Conservation (phyloP, 1,140 invertebrate genomes). For the Micrasema minimum region DNA sequence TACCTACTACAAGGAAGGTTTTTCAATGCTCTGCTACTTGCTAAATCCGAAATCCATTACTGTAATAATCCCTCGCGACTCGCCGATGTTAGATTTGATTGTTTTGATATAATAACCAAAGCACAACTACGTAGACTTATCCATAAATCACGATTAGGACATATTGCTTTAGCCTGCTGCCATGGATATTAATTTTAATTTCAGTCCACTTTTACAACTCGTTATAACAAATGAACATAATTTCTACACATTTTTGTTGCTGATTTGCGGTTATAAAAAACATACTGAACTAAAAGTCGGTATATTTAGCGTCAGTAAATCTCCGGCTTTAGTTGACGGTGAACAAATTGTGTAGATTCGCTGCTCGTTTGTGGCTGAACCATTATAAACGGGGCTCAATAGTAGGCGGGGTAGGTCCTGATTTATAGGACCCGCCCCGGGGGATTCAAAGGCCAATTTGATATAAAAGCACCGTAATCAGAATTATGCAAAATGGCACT, state of each 20-base stretch:
- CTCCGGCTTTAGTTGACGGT: no score
- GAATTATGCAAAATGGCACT: constrained; percentile 30
- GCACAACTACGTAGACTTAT: constrained; percentile 43
- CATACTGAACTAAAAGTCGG: no score
- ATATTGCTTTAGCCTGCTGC: constrained; percentile 24
- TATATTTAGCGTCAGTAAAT: no score
- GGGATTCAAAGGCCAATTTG: constrained; percentile 17
- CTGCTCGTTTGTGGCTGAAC: no score
- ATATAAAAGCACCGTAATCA: constrained; percentile 9
- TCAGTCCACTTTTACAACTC: no score
- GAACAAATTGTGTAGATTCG: no score
- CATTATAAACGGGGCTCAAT: constrained; percentile 5
- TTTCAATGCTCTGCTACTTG: no score
- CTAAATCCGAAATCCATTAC: background rate
- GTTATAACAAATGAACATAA: no score
- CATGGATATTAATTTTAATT: background rate
- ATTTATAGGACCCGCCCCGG: constrained; percentile 33
- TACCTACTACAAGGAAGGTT: no score
- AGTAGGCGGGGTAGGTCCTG: constrained; percentile 23
- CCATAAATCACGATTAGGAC: constrained; percentile 49
- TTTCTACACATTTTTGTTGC: no score
- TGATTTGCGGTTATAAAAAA: no score
- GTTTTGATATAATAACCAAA: constrained; percentile 47
- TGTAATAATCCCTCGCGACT: background rate
- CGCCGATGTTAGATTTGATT: constrained; percentile 46